These are phyloP conservation scores for Mus musculus DNA, from an alignment of 2,113 vertebrate genomes.

Conservation along the genomic window GRCm39 chr5:68816001-68816500, in stretches of 20 bases:
- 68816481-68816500: slow-evolving; percentile 30
- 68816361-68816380: neutral
- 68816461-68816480: neutral
- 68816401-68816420: slow-evolving; percentile 2
- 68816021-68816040: neutral
- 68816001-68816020: neutral
- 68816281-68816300: neutral
- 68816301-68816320: neutral
- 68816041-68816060: neutral
- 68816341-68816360: neutral
- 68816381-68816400: slow-evolving; percentile 20
- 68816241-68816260: neutral
- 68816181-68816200: neutral
- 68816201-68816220: neutral
- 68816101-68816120: neutral
- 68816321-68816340: neutral
- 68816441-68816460: slow-evolving; percentile 43
- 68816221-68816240: neutral
- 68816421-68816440: slow-evolving; percentile 50
- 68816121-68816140: neutral
- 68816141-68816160: neutral
- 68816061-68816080: neutral
- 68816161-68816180: neutral
- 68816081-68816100: neutral
- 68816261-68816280: rapidly evolving